A percentile compares a stretch with the other conserved stretches of the same genome.
These are phyloP conservation scores for Apis dorsata DNA, from an alignment of 1,140 invertebrate species.

Conservation along the genomic window DNA sequence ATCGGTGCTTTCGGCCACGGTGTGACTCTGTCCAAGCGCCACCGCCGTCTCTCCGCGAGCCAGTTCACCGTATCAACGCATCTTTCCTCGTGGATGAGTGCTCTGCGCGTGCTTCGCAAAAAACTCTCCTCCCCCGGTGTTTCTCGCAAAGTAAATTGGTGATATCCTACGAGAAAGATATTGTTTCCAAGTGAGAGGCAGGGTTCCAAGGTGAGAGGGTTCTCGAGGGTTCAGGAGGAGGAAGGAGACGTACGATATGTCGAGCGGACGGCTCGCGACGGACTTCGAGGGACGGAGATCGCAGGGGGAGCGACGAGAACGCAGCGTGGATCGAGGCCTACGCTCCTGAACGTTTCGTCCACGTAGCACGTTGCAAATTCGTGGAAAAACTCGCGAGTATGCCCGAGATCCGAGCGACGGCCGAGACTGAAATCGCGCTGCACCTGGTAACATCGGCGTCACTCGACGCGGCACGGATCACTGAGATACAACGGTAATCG, in stretches of 20 bases:
- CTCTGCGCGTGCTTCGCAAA: too few relatives aligned
- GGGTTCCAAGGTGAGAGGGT: not conserved
- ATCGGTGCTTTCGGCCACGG: not conserved
- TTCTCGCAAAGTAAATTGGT: too few relatives aligned
- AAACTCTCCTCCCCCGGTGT: too few relatives aligned
- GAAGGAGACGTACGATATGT: conserved; percentile 45
- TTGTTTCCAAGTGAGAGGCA: too few relatives aligned
- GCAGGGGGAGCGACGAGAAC: conserved; percentile 24
- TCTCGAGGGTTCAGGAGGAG: not conserved
- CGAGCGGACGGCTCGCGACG: conserved; percentile 18
- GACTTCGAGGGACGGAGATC: conserved; percentile 29
- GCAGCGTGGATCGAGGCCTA: conserved; percentile 14
- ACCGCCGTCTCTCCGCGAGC: not conserved
- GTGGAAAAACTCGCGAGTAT: not conserved
- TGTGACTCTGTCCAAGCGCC: conserved; percentile 27
- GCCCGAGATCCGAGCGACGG: conserved; percentile 20
- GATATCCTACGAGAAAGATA: too few relatives aligned
- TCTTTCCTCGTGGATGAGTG: not conserved
- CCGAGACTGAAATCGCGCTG: not conserved
- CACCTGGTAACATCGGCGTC: not conserved
- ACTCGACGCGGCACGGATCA: too few relatives aligned
- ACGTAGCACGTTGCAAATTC: not conserved
- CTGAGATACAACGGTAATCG: too few relatives aligned
- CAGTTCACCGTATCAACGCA: not conserved
- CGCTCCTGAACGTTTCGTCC: conserved; percentile 26